phyloP scores from a whole-genome alignment of 2,888 invertebrate species.

The Anoplius nigerrimus region DNA sequence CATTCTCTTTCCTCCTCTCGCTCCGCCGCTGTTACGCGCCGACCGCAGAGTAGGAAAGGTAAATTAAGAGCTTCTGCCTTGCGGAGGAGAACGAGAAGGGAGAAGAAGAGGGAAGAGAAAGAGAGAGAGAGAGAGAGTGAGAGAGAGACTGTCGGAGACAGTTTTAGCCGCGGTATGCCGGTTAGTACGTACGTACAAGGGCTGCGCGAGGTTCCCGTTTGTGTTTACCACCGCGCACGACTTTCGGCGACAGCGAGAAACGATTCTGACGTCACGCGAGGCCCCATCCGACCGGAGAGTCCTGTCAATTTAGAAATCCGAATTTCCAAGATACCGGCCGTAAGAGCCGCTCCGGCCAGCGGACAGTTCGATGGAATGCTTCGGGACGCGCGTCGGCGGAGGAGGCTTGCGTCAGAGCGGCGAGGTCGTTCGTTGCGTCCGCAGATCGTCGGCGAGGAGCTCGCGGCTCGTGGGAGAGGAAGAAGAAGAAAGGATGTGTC shows the following conservation, averaged over 20 bases:
- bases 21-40: conserved; percentile 17
- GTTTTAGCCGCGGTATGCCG: conserved; percentile 68
- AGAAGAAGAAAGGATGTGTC: background rate
- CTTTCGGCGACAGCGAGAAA: too few relatives aligned
- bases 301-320: too few relatives aligned
- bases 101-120: conserved; percentile 18
- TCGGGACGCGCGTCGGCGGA: background rate
- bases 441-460: too few relatives aligned
- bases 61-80: conserved; percentile 66
- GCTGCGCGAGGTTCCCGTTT: conserved; percentile 33
- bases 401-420: too few relatives aligned
- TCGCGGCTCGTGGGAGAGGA: background rate
- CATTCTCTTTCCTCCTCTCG: conserved; percentile 23
- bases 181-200: conserved; percentile 51
- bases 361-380: too few relatives aligned
- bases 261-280: too few relatives aligned
- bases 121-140: conserved; percentile 21
- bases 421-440: background rate
- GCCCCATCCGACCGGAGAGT: too few relatives aligned
- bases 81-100: conserved; percentile 39
- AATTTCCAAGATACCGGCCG: too few relatives aligned
- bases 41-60: conserved; percentile 56
- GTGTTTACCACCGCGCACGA: conserved; percentile 4
- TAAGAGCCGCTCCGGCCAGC: too few relatives aligned
- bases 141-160: conserved; percentile 56